Base-by-base conservation (phyloP, 1,140 invertebrate genomes). In the Odontomachus brunneus region DNA sequence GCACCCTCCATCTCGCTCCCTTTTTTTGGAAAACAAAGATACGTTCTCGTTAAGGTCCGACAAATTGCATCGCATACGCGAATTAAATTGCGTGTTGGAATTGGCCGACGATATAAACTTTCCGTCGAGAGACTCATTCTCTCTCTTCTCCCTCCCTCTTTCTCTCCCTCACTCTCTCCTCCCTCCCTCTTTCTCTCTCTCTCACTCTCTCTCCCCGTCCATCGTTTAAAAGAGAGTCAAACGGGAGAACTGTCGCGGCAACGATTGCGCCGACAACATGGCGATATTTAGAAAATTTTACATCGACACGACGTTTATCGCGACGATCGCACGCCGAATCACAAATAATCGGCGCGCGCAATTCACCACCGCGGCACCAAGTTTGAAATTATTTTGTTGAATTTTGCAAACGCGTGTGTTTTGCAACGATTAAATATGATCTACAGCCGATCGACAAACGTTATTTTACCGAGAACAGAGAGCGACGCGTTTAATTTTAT, bases 1-100 rank as follows among this genome's bases (percentile, higher is more conserved):
- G 49, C 2, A 55, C n/a, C 48, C 81, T 48, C 33, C 38, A 15
- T 62, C 48, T 60, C 60, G 29, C 49, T 76, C 49, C 33, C 44
- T 76, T 72, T 63, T 67, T 74, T 53, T 53, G 1, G 51, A 51
- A 69, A 66, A 57, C 75, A 72, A 57, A 49, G 29, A 82, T 60
- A 73, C 62, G 62, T 66, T 49, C 51, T 72, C 67, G 76, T 84
- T 66, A 73, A 51, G 67, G 49, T 51, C 9, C 59, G 67, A 73
- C 53, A 73, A 82, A 82, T 82, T 82, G 67, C 22, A 51, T 38
- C 57, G 29, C 49, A 59, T 66, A 82, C 51, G 67, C 22, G 76
- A 65, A 73, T 73, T 59, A 73, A 73, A 81, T 72, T 65, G 60
- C 53, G 60, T 80, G 59, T 53, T 60, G 66, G 33, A 81, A 55